Percentiles rank a stretch among this genome's conserved stretches.
Evolutionary conservation across 1,140 invertebrate genomes (phyloP).

Genomic region (Drosophila lacertosa): DNA sequence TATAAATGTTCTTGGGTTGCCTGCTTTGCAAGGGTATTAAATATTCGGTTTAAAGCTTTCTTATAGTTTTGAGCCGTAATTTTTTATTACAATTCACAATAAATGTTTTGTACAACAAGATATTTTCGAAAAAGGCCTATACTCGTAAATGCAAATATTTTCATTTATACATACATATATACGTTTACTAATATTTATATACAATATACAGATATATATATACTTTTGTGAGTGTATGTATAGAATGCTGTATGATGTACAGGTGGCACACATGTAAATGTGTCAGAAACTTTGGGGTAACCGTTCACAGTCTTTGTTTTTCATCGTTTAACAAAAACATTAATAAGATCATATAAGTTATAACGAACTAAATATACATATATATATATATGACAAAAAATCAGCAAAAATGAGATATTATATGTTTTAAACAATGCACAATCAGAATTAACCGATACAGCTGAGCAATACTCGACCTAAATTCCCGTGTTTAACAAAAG

Average conservation of each 20-base stretch:
- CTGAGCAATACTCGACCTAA: background rate
- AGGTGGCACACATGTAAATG: constrained; percentile 32
- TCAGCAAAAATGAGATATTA: constrained; percentile 11
- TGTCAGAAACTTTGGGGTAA: constrained; percentile 72
- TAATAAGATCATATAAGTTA: constrained; percentile 20
- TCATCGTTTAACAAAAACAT: constrained; percentile 47
- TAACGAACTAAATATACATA: background rate
- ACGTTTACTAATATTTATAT: constrained; percentile 7
- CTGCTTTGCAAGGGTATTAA: too few species aligned
- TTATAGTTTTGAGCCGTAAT: constrained; percentile 12
- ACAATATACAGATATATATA: constrained; percentile 28
- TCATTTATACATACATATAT: constrained; percentile 34
- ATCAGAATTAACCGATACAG: background rate
- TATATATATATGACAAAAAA: background rate
- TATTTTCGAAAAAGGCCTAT: constrained; percentile 51
- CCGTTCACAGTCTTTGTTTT: constrained; percentile 73
- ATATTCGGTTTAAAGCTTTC: too few species aligned
- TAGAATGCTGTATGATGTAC: constrained; percentile 13
- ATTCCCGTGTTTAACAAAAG: background rate
- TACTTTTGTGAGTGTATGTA: constrained; percentile 1
- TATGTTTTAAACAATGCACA: background rate
- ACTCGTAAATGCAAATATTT: constrained; percentile 52
- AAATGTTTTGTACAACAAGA: constrained; percentile 56
- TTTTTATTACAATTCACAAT: constrained; percentile 52
- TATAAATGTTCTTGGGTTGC: background rate